Base-by-base conservation (phyloP, 2,888 invertebrate genomes). In the Bembecia ichneumoniformis region DNA sequence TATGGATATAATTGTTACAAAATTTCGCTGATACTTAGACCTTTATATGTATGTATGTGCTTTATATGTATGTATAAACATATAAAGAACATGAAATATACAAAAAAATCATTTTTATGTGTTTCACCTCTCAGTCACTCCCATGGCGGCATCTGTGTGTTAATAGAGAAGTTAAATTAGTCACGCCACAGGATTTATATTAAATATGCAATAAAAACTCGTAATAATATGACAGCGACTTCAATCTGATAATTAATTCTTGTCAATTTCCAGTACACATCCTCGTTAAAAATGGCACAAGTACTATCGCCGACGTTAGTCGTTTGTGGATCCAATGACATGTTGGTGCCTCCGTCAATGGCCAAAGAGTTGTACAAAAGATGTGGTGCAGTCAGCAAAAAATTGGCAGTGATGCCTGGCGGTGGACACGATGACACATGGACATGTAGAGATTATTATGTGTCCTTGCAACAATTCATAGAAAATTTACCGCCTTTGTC, bases 341-440 rank as follows among this genome's bases (percentile, higher is more conserved):
- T 91, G 11, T 82, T 98, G 50, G 96, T 98, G 35, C 98, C 98
- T 47, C 96, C 97, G 1, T 82, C 89, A 48, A 98, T 98, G 97
- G 96, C 96, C 90, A 89, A 91, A 55, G 91, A 93, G 52, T 87
- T 98, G 49, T 94, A 93, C 69, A 88, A 91, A 60, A 83, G 90
- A 46, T 96, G 96, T 69, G 90, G 91, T 35, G 93, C 96, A 55
- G 77, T 90, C 16, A 88, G 91, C 60, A 97, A 97, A 80, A 91
- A 93, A 58, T 78, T 97, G 45, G 81, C 93, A 16, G 91, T 93
- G 65, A 90, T 97, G 74, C 90, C 92, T 2, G 90, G 91, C 15
- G 98, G 98, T 1, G 94, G 95, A 0, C 98, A 98, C 77, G 97
- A 98, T 68, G 97, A 98, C 75, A 98, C 97, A 0, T 98, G 97